Conservation (phyloP, 2,888 invertebrate genomes). For the Meta bourneti region DNA sequence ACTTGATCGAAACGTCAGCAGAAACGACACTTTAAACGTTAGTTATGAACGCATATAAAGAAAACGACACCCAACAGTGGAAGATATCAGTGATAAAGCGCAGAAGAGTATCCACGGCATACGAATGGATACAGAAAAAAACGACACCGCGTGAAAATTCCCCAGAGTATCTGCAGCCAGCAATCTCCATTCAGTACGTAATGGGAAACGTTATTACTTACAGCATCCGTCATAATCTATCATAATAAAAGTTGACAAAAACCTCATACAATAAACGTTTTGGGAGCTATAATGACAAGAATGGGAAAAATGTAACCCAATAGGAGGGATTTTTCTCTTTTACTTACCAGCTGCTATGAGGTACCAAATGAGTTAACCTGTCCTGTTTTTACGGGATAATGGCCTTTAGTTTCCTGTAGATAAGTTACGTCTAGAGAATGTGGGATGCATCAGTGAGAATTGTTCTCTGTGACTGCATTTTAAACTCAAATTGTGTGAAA, state of each 20-base stretch:
- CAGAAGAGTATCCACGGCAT: background rate
- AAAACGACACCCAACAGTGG: background rate
- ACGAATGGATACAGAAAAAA: slow-evolving; percentile 23
- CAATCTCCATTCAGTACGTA: slow-evolving; percentile 48
- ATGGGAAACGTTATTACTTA: slow-evolving; percentile 51
- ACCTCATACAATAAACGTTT: slow-evolving; percentile 43
- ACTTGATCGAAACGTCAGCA: background rate
- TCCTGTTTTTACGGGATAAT: background rate
- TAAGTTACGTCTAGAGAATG: background rate
- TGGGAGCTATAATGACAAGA: slow-evolving; percentile 34
- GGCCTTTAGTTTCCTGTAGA: background rate
- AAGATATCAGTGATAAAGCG: slow-evolving; percentile 4
- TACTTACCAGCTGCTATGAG: slow-evolving; percentile 11
- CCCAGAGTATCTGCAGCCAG: slow-evolving; percentile 12
- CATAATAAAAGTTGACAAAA: slow-evolving; percentile 70
- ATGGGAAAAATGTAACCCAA: slow-evolving; percentile 33
- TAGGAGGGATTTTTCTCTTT: slow-evolving; percentile 13
- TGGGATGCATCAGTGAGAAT: background rate
- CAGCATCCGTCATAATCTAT: slow-evolving; percentile 60
- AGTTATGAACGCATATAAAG: background rate
- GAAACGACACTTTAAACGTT: slow-evolving; percentile 2
- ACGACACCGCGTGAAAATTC: slow-evolving; percentile 22
- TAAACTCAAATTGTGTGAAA: background rate
- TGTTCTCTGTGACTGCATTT: background rate
- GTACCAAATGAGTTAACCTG: background rate